A percentile compares a stretch with the other conserved stretches of the same genome.
Conservation (phyloP, 1,140 invertebrate species). For the Yoshiicerus persimilis region DNA sequence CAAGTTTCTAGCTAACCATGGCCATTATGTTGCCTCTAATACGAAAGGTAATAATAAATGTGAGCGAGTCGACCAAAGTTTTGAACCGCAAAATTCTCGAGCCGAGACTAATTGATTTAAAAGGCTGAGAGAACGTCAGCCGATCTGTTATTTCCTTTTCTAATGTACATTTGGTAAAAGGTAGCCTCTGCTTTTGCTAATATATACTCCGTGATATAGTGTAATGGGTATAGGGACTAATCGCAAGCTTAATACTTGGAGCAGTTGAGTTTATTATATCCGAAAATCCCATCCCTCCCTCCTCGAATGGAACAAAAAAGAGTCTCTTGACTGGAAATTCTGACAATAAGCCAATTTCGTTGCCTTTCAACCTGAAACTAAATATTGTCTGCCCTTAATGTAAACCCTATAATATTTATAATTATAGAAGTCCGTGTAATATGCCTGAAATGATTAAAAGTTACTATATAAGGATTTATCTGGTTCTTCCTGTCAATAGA, state of each 20-base stretch:
- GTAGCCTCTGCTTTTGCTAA: not conserved
- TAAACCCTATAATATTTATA: too few relatives aligned
- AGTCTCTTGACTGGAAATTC: not conserved
- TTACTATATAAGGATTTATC: too few relatives aligned
- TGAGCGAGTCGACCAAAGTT: not conserved
- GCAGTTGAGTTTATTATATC: not conserved
- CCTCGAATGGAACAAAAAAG: not conserved
- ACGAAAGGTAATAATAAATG: not conserved
- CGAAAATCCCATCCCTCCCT: not conserved
- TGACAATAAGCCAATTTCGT: not conserved
- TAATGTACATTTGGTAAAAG: not conserved
- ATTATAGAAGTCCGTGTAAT: too few relatives aligned
- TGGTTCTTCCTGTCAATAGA: not conserved
- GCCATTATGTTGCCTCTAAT: not conserved
- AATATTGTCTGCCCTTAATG: not conserved
- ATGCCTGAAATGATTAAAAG: too few relatives aligned
- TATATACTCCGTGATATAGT: not conserved
- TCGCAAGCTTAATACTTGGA: not conserved
- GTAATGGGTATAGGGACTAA: too few relatives aligned
- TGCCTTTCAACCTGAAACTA: not conserved
- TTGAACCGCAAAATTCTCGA: not conserved
- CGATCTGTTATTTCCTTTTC: not conserved
- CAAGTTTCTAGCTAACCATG: too few relatives aligned
- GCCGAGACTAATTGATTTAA: not conserved
- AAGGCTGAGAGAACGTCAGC: not conserved